Conservation (phyloP, 2,797 vertebrate genomes). For the Eulemur mongoz region DNA sequence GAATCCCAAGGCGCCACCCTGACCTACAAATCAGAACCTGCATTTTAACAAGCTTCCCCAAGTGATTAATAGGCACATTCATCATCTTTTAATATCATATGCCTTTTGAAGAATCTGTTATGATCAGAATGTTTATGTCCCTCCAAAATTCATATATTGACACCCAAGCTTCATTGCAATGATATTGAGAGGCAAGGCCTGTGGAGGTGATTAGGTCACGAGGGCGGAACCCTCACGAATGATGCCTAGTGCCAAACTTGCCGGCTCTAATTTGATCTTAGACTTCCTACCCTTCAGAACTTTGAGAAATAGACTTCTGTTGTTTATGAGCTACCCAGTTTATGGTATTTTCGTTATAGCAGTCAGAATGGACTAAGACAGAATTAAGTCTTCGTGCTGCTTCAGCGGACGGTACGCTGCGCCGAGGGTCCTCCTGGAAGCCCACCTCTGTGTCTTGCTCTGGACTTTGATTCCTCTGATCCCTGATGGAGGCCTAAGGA, state of each 20-base stretch:
- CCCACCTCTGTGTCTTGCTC: background rate
- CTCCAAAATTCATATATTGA: too few relatives aligned
- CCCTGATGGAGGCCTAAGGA: background rate
- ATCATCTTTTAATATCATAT: background rate
- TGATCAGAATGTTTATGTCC: background rate
- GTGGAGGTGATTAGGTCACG: background rate
- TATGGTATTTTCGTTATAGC: background rate
- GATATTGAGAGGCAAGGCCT: background rate
- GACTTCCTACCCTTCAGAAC: too few relatives aligned
- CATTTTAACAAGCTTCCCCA: background rate
- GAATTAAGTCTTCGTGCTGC: background rate
- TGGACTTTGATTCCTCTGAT: background rate
- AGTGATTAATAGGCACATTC: background rate
- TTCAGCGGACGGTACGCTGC: accelerated
- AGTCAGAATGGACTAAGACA: background rate
- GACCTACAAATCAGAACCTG: background rate
- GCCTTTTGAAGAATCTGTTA: background rate
- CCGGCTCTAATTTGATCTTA: background rate
- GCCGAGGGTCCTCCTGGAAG: too few relatives aligned
- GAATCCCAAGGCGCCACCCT: background rate
- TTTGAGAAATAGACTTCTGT: background rate
- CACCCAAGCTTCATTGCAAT: background rate
- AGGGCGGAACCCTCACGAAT: background rate
- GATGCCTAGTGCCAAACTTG: background rate
- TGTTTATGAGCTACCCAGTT: background rate